Evolutionary conservation across 2,113 vertebrate genomes (phyloP), one percentile per base, ranked within the genome.

Genomic region (Cyphomyrus discorhynchus): DNA sequence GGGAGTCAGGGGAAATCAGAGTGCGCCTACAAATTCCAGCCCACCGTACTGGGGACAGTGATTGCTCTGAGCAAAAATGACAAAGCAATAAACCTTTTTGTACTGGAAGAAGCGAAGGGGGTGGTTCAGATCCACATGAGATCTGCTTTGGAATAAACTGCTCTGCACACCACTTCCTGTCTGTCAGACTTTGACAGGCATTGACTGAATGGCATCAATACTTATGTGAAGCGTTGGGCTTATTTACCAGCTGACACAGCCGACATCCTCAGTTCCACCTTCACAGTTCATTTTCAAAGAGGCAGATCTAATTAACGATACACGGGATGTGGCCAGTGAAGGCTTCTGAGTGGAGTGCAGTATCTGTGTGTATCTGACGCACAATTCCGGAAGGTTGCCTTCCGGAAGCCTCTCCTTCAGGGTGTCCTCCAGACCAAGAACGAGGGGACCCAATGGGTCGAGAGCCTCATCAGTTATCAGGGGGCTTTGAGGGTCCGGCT

Each of bases 221-320:
- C 74, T 77, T 42, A 15, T 80, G 74, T 6, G 74, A 77, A 77
- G 74, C 17, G 5, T 17, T 80, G 31, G 74, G 13, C 74, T 42
- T 42, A 80, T 80, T 80, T 80, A 80, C 74, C 13, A 39, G 35
- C 74, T 42, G 74, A 42, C 74, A 39, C 35, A 42, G 74, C 35
- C 7, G 35, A 80, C 74, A 80, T 42, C 74, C 35, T 80, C 74
- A 42, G 15, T 13, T 42, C 74, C 74, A 80, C 74, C 15, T 80
- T 80, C 74, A 80, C 74, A 80, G 31, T 80, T 80, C 74, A 80
- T 80, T 80, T 80, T 39, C 74, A 80, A 80, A 80, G 74, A 80
- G 31, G 13, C 74, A 42, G 74, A 80, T 80, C 74, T 80, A 80
- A 80, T 42, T 80, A 42, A 42, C 17, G 74, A 80, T 80, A 80